Evolutionary conservation across 2,797 vertebrate species (phyloP).

Genomic region (Harpagifer antarcticus): DNA sequence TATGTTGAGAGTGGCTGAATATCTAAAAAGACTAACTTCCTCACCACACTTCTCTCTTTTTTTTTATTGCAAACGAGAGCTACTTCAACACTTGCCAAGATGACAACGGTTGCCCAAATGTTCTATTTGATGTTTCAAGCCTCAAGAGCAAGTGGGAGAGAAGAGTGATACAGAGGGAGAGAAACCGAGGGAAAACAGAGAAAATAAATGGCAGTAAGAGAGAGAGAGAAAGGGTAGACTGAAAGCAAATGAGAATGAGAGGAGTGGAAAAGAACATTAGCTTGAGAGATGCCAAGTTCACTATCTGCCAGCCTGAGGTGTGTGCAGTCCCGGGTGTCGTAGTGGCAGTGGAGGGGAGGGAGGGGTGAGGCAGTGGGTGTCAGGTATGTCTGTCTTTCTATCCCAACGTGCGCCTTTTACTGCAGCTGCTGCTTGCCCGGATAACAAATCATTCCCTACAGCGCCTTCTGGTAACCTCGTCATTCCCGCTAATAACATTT

Average conservation of each 20-base stretch:
- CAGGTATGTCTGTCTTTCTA: conserved; percentile 82
- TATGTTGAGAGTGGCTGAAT: conserved; percentile 64
- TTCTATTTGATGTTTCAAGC: conserved; percentile 82
- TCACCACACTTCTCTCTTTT: conserved; percentile 25
- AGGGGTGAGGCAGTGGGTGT: conserved; percentile 79
- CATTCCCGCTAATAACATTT: conserved; percentile 88
- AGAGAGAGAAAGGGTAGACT: conserved; percentile 62
- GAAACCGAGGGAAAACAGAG: conserved; percentile 55
- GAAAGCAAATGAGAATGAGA: conserved; percentile 74
- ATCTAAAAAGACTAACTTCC: conserved; percentile 66
- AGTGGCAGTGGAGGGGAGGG: conserved; percentile 40
- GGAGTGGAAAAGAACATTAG: conserved; percentile 82
- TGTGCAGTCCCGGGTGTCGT: conserved; percentile 70
- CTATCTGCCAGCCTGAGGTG: conserved; percentile 81
- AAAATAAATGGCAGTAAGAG: conserved; percentile 60
- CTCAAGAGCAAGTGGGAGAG: conserved; percentile 79
- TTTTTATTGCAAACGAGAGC: conserved; percentile 54
- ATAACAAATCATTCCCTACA: conserved; percentile 88
- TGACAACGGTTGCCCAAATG: conserved; percentile 81
- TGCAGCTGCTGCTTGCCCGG: conserved; percentile 79
- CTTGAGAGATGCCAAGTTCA: conserved; percentile 78
- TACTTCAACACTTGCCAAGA: conserved; percentile 79
- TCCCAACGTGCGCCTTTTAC: conserved; percentile 64
- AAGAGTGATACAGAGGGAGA: conserved; percentile 63
- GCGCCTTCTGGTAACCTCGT: conserved; percentile 87